Evolutionary conservation across 2,113 vertebrate genomes (phyloP).

Genomic region (Lagenorhynchus albirostris): DNA sequence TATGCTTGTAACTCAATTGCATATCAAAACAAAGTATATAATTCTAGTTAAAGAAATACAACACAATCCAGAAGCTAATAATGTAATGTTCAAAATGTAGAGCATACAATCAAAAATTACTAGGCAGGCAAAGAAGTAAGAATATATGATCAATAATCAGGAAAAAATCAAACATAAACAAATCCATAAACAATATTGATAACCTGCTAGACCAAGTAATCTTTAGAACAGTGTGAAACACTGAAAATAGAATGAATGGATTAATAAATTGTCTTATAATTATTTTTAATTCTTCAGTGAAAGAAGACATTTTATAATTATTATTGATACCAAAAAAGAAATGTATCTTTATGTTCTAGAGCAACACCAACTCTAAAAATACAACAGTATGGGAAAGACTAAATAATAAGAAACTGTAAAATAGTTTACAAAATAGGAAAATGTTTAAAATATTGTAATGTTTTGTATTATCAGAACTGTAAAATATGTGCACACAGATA

Average conservation of each 20-base stretch:
- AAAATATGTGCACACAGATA: not conserved
- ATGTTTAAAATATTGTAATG: not conserved
- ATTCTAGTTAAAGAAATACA: not conserved
- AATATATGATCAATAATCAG: not conserved
- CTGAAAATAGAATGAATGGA: not conserved
- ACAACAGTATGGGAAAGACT: not conserved
- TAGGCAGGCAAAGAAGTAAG: not conserved
- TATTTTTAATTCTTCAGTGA: not conserved
- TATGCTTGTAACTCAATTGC: not conserved
- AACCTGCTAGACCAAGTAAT: not conserved
- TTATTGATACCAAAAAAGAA: not conserved
- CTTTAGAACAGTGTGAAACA: not conserved
- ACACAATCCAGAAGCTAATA: not conserved
- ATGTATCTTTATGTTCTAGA: not conserved
- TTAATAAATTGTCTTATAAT: not conserved
- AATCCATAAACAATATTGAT: not conserved
- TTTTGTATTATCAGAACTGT: not conserved
- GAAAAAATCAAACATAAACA: not conserved
- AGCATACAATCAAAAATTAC: not conserved
- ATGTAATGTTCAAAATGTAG: not conserved
- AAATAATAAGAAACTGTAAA: not conserved
- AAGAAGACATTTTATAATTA: not conserved
- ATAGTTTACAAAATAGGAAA: not conserved
- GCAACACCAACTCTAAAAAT: not conserved
- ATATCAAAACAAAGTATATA: not conserved